Percentiles rank a stretch among this genome's conserved stretches.
These are phyloP conservation scores for Coregonus sp. DNA, from an alignment of 2,797 vertebrate genomes.

Conservation along the genomic window DNA sequence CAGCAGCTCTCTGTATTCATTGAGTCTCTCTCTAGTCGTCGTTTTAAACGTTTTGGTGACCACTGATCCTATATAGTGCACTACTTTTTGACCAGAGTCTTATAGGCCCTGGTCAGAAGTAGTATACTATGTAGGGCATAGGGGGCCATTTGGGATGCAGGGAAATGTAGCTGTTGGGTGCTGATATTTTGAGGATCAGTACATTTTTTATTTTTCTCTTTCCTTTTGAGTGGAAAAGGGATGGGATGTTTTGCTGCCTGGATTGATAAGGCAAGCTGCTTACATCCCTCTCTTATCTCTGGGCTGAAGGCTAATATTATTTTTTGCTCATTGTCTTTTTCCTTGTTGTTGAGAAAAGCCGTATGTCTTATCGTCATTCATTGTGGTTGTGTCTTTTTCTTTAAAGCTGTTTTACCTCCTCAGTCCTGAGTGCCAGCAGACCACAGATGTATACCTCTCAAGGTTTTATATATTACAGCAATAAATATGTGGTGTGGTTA, in stretches of 20 bases:
- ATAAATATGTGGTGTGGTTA: neutral
- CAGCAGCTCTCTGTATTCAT: too few relatives aligned
- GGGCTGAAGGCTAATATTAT: constrained; percentile 71
- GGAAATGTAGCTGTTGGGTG: neutral
- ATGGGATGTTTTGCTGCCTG: constrained; percentile 67
- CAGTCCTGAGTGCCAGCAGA: constrained; percentile 3
- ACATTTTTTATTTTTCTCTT: constrained; percentile 50
- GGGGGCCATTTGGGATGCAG: neutral
- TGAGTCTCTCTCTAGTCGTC: too few relatives aligned
- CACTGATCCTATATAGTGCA: neutral
- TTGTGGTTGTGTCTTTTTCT: constrained; percentile 23
- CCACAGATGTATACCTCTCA: constrained; percentile 18
- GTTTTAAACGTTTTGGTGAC: too few relatives aligned
- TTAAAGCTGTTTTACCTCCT: constrained; percentile 13
- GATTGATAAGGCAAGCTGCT: constrained; percentile 75
- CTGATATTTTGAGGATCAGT: constrained; percentile 7
- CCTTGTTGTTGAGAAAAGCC: constrained; percentile 53
- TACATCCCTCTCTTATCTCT: constrained; percentile 70
- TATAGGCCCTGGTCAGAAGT: neutral
- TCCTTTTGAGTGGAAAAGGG: constrained; percentile 59
- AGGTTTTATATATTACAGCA: neutral
- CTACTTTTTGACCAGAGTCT: neutral
- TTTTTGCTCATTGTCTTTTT: constrained; percentile 59
- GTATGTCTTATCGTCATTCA: constrained; percentile 42
- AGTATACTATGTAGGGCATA: neutral